Base-by-base conservation (phyloP, 2,888 invertebrate species). In the Eubasilissa splendida region DNA sequence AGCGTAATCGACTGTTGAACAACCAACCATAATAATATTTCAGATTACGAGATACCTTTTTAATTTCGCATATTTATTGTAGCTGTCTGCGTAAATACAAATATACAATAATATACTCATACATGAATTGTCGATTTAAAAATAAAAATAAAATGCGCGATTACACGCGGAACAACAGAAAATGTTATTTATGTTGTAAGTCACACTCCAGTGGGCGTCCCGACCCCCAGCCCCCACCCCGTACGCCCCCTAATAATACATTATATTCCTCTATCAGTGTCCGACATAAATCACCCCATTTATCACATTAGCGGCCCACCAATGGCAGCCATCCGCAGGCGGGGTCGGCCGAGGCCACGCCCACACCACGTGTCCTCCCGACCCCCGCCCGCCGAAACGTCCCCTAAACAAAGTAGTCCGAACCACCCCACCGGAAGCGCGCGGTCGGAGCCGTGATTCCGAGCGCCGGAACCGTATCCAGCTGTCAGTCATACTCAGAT, bases 351-450 rank as follows among this genome's bases (percentile, higher is more conserved):
- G n/a, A 22, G 58, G 76, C 70, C 80, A 71, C 79, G 79, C 81
- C 81, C 77, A 66, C 66, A 85, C 86, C 86, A 86, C 88, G 87
- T 87, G 87, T 85, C 87, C 58, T 56, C 31, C 68, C 73, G 73
- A 11, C 14, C 58, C 74, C 74, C 79, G 52, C 31, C 56, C 68
- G 10, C 65, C 56, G 70, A 22, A 22, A 31, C 60, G 33, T 76
- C 53, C 50, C 56, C 66, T 79, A 73, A 42, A 58, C 60, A 59
- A 70, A 73, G 56, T 73, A 58, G 56, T 56, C 42, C 31, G 33
- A 58, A n/a, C 22, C 73, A 54, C 65, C 42, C 42, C 42, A 42
- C 65, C 12, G 58, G 73, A 56, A 54, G 73, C 58, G 31, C 22
- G 56, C 63, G 63, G 63, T 63, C 63, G 63, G 63, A 63, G 42